phyloP scores from a whole-genome alignment of 2,113 vertebrate genomes.

The Triplophysa tibetana region DNA sequence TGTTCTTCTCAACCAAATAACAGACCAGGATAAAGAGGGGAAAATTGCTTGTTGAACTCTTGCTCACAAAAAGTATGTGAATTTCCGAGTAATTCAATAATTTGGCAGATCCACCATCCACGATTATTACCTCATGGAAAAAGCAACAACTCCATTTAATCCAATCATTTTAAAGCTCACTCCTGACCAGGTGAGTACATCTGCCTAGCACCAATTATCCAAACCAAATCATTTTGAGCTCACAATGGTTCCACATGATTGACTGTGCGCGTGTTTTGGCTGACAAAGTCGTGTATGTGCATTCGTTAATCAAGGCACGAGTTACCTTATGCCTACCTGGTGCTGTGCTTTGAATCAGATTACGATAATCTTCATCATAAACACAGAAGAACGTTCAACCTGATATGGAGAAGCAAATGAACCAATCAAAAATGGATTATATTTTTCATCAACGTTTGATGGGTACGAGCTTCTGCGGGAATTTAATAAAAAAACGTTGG shows the following conservation, averaged over 20 bases:
- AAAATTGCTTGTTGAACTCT: slow-evolving; percentile 26
- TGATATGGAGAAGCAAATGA: slow-evolving; percentile 27
- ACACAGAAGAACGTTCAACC: slow-evolving; percentile 28
- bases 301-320: slow-evolving; percentile 12
- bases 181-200: slow-evolving; percentile 16
- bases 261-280: neutral
- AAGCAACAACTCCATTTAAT: slow-evolving; percentile 1
- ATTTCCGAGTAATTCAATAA: neutral
- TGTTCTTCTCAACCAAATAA: neutral
- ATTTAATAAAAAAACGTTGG: neutral
- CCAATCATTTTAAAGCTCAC: neutral
- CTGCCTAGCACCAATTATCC: neutral
- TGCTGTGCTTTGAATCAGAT: slow-evolving; percentile 43
- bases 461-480: neutral
- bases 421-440: slow-evolving; percentile 33
- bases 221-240: neutral
- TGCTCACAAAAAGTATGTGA: neutral
- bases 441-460: slow-evolving; percentile 33
- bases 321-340: slow-evolving; percentile 20
- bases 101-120: slow-evolving; percentile 4
- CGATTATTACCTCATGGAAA: neutral
- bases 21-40: neutral
- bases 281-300: neutral
- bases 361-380: slow-evolving; percentile 30
- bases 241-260: slow-evolving; percentile 9